Evolutionary conservation across 2,113 vertebrate genomes (phyloP).

Genomic region (Naja naja): DNA sequence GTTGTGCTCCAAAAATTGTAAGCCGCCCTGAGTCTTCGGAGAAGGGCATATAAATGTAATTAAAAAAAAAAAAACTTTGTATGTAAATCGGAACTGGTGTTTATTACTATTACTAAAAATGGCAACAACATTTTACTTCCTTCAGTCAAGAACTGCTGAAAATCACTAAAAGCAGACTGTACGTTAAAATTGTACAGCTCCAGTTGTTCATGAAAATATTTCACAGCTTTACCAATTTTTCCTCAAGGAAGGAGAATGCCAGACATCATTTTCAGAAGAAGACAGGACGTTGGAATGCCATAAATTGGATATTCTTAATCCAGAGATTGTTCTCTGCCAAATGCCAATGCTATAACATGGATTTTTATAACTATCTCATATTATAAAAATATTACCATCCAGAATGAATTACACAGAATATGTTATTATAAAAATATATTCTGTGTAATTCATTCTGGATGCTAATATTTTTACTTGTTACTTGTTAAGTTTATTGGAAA

Average conservation of each 20-base stretch:
- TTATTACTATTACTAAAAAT: neutral
- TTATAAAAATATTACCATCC: neutral
- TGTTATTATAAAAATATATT: neutral
- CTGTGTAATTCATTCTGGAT: neutral
- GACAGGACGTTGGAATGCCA: neutral
- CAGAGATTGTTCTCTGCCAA: neutral
- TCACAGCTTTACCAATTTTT: neutral
- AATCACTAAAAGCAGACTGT: neutral
- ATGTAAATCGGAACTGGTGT: neutral
- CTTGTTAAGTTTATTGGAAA: neutral
- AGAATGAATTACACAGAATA: too few relatives aligned
- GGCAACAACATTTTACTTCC: neutral
- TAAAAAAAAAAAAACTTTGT: too few relatives aligned
- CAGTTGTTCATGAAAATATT: neutral
- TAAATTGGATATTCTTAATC: neutral
- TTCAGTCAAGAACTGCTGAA: neutral
- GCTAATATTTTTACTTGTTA: neutral
- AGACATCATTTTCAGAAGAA: neutral
- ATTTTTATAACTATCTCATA: neutral
- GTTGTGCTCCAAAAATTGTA: too few relatives aligned
- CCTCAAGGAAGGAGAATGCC: neutral
- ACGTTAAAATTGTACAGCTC: neutral
- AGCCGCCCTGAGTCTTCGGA: too few relatives aligned
- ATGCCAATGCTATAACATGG: neutral
- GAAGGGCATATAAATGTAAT: too few relatives aligned